Conservation (phyloP, 2,797 vertebrate species). For the Artibeus jamaicensis region DNA sequence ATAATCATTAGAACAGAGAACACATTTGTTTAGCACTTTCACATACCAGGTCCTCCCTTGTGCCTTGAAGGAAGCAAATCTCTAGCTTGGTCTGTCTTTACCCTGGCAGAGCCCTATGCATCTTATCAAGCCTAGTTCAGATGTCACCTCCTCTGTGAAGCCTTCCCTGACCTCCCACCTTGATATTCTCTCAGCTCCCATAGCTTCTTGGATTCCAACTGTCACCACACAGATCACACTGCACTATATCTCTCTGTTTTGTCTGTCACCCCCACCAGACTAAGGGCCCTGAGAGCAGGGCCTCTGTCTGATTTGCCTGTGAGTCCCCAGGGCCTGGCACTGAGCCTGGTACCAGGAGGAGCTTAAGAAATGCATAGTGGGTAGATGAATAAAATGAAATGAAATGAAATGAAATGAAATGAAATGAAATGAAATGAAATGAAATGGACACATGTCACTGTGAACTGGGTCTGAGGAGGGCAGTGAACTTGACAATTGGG, state of each 20-base stretch:
- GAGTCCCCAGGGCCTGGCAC: not conserved
- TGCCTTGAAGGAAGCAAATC: not conserved
- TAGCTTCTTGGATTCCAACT: not conserved
- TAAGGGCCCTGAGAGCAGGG: not conserved
- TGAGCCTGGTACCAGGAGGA: not conserved
- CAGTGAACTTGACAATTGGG: not conserved
- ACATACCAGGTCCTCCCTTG: not conserved
- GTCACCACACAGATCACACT: not conserved
- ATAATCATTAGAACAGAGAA: not conserved
- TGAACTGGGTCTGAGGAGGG: not conserved
- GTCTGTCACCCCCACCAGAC: not conserved
- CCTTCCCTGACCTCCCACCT: not conserved
- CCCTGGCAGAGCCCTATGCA: not conserved
- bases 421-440: too few species aligned
- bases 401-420: too few species aligned
- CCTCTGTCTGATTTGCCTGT: constrained; percentile 6
- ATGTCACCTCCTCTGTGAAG: not conserved
- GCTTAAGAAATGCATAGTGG: not conserved
- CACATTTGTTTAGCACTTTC: not conserved
- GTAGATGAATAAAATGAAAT: not conserved
- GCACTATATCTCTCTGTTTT: not conserved
- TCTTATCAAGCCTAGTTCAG: not conserved
- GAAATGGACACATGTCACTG: not conserved
- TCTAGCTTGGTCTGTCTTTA: not conserved
- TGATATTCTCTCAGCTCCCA: not conserved